A percentile compares a stretch with the other conserved stretches of the same genome.
These are phyloP conservation scores for Charanyca ferruginea DNA, from an alignment of 2,888 invertebrate genomes.

Conservation along the genomic window DNA sequence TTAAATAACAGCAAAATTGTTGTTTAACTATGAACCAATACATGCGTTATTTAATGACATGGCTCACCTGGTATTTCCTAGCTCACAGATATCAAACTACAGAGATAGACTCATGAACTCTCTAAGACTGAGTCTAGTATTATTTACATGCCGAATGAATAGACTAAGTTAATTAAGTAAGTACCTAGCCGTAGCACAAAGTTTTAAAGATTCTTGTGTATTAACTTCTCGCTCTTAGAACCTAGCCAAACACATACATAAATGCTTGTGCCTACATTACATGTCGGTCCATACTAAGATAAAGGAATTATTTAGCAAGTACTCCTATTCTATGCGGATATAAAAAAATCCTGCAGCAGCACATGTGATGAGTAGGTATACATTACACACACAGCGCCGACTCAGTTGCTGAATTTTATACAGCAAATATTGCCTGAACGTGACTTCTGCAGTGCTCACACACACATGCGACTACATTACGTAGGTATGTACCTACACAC, in stretches of 20 bases:
- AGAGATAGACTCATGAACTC: not conserved
- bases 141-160: conserved; percentile 5
- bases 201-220: conserved; percentile 26
- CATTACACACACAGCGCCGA: conserved; percentile 72
- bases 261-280: not conserved
- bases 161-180: conserved; percentile 21
- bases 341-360: conserved; percentile 60
- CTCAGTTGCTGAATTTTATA: conserved; percentile 84
- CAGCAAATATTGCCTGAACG: conserved; percentile 88
- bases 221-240: not conserved
- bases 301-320: conserved; percentile 49
- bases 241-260: not conserved
- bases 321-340: conserved; percentile 48
- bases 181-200: not conserved
- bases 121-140: conserved; percentile 4
- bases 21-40: conserved; percentile 27
- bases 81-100: conserved; percentile 13
- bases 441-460: conserved; percentile 77
- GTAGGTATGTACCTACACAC: conserved; percentile 23
- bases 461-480: conserved; percentile 57
- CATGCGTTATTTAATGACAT: conserved; percentile 28
- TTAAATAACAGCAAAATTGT: conserved; percentile 42
- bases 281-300: conserved; percentile 10
- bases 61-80: conserved; percentile 16
- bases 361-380: conserved; percentile 69